Base-by-base conservation (phyloP, 2,888 invertebrate genomes). In the Rhagophthalmus giganteus region DNA sequence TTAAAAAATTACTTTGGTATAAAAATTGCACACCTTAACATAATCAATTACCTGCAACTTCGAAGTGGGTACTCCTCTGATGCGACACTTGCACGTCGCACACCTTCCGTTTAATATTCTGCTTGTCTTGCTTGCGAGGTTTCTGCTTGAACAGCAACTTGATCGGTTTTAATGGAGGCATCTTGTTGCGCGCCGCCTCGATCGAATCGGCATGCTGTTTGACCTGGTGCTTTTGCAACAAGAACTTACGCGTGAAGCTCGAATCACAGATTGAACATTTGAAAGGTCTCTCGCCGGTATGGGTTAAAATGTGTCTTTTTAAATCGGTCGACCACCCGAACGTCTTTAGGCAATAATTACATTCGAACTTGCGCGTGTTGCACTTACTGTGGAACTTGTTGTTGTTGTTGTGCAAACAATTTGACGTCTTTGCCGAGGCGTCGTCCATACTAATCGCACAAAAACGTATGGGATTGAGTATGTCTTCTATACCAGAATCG, bases 291-390 rank as follows among this genome's bases (percentile, higher is more conserved):
- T 76, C 74, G 5, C 74, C 75, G 7, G 74, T 75, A 52, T 75
- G 75, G 9, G 69, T 71, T n/a, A 75, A 60, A 54, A 72, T 67
- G 59, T 76, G 75, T 15, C 75, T 61, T 57, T 76, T 76, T 41
- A 76, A 63, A 61, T 74, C 76, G 1, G 74, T 75, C 1, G 74
- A 68, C 75, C 75, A 75, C 4, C 73, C 73, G 53, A 75, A 76
- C 14, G 62, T 65, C 58, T 71, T 74, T 10, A 54, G 54, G 55
- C 76, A 76, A 50, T 70, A 65, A 14, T 60, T 60, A 53, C 76
- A 76, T 27, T 67, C 62, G 51, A 74, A 73, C 50, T 69, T 71
- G 38, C 64, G 66, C 10, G 8, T 2, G n/a, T 2, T 9, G 6
- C 3, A 11, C 7, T 25, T 9, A 16, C n/a, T 41, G 11, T 27